These are phyloP conservation scores for Leucozona laternaria DNA, from an alignment of 2,888 invertebrate genomes.

Conservation along the genomic window DNA sequence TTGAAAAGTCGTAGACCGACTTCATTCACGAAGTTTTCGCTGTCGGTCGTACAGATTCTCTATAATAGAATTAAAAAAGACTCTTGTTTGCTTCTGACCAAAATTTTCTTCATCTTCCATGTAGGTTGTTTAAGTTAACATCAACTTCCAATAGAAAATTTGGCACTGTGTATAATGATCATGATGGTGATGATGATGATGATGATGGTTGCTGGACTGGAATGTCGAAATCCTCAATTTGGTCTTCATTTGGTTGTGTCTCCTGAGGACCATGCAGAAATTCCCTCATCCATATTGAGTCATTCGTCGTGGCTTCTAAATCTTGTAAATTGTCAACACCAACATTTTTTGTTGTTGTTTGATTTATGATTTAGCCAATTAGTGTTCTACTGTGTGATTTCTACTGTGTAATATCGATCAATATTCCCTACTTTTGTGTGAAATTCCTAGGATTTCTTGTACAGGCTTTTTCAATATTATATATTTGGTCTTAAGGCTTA, in stretches of 20 bases:
- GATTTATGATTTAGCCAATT: conserved; percentile 70
- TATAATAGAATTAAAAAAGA: neutral
- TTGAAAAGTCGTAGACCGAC: conserved; percentile 20
- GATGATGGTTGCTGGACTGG: neutral
- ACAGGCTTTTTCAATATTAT: neutral
- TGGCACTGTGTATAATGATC: neutral
- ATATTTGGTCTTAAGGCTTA: too few relatives aligned
- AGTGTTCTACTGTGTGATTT: conserved; percentile 40
- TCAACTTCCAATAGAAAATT: neutral
- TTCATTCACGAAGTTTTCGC: conserved; percentile 6
- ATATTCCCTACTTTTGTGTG: conserved; percentile 17
- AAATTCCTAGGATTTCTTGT: conserved; percentile 31
- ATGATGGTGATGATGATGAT: neutral
- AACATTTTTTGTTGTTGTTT: conserved; percentile 34
- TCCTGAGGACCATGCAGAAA: conserved; percentile 26
- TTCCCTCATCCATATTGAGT: conserved; percentile 48
- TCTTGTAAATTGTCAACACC: conserved; percentile 17
- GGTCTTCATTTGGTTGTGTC: conserved; percentile 38
- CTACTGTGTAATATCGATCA: neutral
- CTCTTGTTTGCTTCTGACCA: conserved; percentile 16
- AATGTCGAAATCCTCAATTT: conserved; percentile 38
- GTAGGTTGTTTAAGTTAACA: conserved; percentile 3
- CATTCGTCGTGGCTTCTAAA: conserved; percentile 4
- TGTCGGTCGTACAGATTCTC: conserved; percentile 8
- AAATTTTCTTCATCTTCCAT: conserved; percentile 28